Base-by-base conservation (phyloP, 2,888 invertebrate species). In the Orthosia gothica region DNA sequence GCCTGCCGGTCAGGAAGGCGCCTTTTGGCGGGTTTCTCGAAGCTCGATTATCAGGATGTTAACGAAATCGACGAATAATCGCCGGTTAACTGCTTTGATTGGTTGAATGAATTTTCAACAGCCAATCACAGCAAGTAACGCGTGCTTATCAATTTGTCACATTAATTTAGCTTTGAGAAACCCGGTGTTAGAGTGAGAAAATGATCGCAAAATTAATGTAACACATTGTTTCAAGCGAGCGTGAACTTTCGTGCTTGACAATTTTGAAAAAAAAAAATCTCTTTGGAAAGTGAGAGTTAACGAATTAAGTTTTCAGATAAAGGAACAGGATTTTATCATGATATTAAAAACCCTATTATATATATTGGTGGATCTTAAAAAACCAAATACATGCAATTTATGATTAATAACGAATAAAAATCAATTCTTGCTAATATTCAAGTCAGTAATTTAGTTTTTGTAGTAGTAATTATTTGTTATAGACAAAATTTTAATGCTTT, bases 361-460 rank as follows among this genome's bases (percentile, higher is more conserved):
- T 3, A 47, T 18, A 16, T 45, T 50, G 1, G 40, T 2, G 3
- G 2, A 16, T 32, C n/a, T 67, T 20, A 50, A 66, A n/a, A 74
- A 76, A 68, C 15, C 75, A 76, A 61, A 70, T 64, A 70, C 79
- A 66, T 70, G 65, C 64, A 80, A 76, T 70, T 20, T 26, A 58
- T 70, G 32, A 57, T 79, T 61, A 54, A 62, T 82, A 62, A 73
- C 66, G 64, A 76, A 80, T 70, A 71, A 85, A 86, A 82, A 82
- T 85, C 86, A 82, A 87, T 84, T 90, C 87, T 91, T 90, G 88
- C 87, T 89, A 79, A 84, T 87, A 73, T 69, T 83, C 88, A 82
- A 90, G 90, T 91, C 89, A 90, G 83, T 90, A 87, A 86, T 85
- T 78, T 88, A 88, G 82, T 84, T 82, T 59, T 73, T 86, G 61